Evolutionary conservation across 2,888 invertebrate species (phyloP).

Genomic region (Ptychoptera contaminata): DNA sequence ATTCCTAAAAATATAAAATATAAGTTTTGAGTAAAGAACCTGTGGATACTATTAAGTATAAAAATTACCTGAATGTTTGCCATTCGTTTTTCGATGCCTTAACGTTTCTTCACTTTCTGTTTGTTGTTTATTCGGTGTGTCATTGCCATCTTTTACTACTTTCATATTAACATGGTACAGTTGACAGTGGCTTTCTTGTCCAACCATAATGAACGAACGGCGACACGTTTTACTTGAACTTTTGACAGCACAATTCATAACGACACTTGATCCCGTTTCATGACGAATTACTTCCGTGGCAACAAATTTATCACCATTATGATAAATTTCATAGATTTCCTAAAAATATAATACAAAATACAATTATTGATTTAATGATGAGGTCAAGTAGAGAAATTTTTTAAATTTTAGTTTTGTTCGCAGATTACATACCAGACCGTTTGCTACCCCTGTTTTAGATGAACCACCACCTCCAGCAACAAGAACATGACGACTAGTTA

Average conservation of each 20-base stretch:
- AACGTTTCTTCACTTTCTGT: conserved; percentile 34
- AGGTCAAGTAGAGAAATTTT: background rate
- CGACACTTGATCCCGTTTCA: conserved; percentile 76
- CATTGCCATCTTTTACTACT: conserved; percentile 37
- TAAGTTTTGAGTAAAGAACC: too few relatives aligned
- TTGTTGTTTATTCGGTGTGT: conserved; percentile 31
- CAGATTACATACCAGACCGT: conserved; percentile 74
- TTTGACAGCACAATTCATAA: conserved; percentile 77
- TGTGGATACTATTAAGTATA: conserved; percentile 1
- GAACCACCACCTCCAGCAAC: conserved; percentile 97
- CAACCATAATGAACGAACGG: conserved; percentile 67
- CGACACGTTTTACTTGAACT: conserved; percentile 40
- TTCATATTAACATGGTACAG: conserved; percentile 56
- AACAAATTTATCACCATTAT: conserved; percentile 66
- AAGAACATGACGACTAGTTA: conserved; percentile 83
- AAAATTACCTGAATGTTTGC: conserved; percentile 13
- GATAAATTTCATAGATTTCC: conserved; percentile 86
- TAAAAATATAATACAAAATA: conserved; percentile 29
- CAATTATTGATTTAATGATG: background rate
- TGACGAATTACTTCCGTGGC: conserved; percentile 80
- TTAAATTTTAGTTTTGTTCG: background rate
- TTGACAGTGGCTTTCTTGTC: conserved; percentile 84
- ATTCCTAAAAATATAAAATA: conserved; percentile 18
- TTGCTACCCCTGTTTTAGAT: conserved; percentile 91
- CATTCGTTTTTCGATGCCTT: conserved; percentile 25